phyloP scores from a whole-genome alignment of 2,888 invertebrate species.

The Himalopsyche tibetana region DNA sequence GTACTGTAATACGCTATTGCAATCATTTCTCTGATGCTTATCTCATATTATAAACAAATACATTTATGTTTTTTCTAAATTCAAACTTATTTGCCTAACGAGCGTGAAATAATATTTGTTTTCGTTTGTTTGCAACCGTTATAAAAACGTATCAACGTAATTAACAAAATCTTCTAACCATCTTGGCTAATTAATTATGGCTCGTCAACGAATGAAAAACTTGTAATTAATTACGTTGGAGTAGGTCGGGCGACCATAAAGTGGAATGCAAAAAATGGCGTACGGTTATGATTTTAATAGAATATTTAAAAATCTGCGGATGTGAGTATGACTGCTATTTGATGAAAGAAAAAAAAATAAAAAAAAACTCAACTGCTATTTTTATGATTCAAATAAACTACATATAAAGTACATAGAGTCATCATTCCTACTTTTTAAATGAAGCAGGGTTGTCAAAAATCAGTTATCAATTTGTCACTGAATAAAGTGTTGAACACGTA shows the following conservation, averaged over 20 bases:
- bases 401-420: background rate
- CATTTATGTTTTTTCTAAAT: too few species aligned
- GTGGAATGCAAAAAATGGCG: background rate
- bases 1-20: too few species aligned
- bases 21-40: too few species aligned
- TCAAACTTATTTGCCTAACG: too few species aligned
- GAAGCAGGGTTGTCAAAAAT: conserved; percentile 1
- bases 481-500: too few species aligned
- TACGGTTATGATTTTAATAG: background rate
- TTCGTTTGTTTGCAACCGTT: too few species aligned
- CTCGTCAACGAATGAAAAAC: background rate
- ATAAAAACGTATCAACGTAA: too few species aligned
- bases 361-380: background rate
- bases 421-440: background rate
- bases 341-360: background rate
- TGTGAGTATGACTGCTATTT: background rate
- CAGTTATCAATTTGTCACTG: too few species aligned
- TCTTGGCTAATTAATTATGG: background rate
- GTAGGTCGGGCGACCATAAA: conserved; percentile 24
- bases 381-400: conserved; percentile 20
- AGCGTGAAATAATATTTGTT: too few species aligned
- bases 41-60: too few species aligned
- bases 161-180: too few species aligned
- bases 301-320: background rate
- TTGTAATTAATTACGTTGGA: background rate